Percentiles rank a stretch among this genome's conserved stretches.
Conservation (phyloP, 1,140 invertebrate genomes). For the Aphelinus atriplicis region DNA sequence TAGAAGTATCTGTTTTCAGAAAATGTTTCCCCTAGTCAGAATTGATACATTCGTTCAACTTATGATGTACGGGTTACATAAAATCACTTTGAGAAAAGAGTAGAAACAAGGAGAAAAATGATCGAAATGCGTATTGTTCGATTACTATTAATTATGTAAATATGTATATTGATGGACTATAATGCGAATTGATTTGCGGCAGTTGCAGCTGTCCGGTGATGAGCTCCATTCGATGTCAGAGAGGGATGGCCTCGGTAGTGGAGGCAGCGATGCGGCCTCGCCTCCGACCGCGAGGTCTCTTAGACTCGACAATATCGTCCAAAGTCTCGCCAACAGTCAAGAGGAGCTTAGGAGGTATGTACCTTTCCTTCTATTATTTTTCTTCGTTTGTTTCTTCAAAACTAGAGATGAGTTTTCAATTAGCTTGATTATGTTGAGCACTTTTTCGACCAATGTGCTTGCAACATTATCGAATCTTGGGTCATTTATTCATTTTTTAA, state of each 20-base stretch:
- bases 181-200: slow-evolving; percentile 5
- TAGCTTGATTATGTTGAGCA: background rate
- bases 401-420: background rate
- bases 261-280: slow-evolving; percentile 78
- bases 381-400: background rate
- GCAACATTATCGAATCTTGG: too few species aligned
- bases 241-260: slow-evolving; percentile 74
- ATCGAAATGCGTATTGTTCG: too few species aligned
- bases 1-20: too few species aligned
- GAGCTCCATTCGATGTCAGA: slow-evolving; percentile 73
- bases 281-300: slow-evolving; percentile 88
- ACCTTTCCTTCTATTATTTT: background rate
- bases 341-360: slow-evolving; percentile 82
- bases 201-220: slow-evolving; percentile 79
- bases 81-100: too few species aligned
- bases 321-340: slow-evolving; percentile 87
- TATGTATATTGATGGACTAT: too few species aligned
- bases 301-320: slow-evolving; percentile 84
- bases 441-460: too few species aligned
- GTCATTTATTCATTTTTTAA: too few species aligned
- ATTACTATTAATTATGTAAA: too few species aligned
- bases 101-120: too few species aligned
- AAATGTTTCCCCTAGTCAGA: too few species aligned
- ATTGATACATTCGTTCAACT: too few species aligned
- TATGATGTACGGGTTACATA: too few species aligned